Conservation (phyloP, 2,113 vertebrate species). For the Miniopterus natalensis region DNA sequence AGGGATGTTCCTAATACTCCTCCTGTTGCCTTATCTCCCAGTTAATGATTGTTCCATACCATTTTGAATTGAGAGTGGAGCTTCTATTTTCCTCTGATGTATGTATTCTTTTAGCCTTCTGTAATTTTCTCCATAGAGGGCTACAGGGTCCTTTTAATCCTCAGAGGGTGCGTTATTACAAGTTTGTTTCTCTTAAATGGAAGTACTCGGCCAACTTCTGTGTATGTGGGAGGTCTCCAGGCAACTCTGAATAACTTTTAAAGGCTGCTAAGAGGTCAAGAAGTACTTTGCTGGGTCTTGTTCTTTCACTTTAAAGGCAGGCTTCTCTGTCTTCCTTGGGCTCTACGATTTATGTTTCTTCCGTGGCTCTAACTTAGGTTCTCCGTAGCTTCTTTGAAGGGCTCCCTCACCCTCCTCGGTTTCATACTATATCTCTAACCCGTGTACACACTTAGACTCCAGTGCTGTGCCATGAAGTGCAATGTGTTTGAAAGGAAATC, state of each 20-base stretch:
- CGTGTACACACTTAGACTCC: not conserved
- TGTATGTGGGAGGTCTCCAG: constrained; percentile 68
- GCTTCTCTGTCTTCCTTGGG: not conserved
- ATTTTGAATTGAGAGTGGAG: not conserved
- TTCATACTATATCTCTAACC: not conserved
- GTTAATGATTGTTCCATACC: not conserved
- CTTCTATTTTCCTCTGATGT: not conserved
- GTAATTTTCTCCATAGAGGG: not conserved
- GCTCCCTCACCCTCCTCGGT: not conserved
- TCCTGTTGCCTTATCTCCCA: not conserved
- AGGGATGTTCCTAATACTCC: not conserved
- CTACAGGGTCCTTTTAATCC: constrained; percentile 37
- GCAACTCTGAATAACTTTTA: constrained; percentile 63
- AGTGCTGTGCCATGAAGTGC: not conserved
- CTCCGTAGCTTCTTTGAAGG: not conserved
- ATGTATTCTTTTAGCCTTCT: not conserved
- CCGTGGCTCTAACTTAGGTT: not conserved
- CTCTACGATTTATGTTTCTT: not conserved
- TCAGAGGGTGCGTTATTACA: constrained; percentile 10
- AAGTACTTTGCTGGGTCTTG: constrained; percentile 61
- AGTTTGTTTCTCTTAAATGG: constrained; percentile 43
- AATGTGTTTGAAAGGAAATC: not conserved
- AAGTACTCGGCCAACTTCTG: constrained; percentile 52
- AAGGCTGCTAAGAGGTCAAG: constrained; percentile 58
- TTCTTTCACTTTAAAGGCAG: constrained; percentile 36